A percentile compares a stretch with the other conserved stretches of the same genome.
Evolutionary conservation across 2,113 vertebrate genomes (phyloP).

Genomic region (Pao palembangensis): DNA sequence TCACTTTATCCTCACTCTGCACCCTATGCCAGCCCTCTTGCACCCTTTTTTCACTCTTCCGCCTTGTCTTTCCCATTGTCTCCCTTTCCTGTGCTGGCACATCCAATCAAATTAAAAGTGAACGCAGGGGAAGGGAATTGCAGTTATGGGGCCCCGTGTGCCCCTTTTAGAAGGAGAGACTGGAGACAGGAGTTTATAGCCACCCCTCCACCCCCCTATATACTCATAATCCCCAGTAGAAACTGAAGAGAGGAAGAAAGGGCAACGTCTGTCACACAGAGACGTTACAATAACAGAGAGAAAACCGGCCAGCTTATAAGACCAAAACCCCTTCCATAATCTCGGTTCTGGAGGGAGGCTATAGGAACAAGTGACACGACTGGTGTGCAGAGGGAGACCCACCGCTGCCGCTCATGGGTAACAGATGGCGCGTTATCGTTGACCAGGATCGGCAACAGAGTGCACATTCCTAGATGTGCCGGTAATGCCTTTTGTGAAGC

Average conservation of each 20-base stretch:
- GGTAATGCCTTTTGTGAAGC: conserved; percentile 71
- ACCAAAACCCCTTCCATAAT: conserved; percentile 55
- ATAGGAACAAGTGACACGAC: conserved; percentile 50
- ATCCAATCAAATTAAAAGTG: conserved; percentile 58
- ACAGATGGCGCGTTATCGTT: conserved; percentile 78
- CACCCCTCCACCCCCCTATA: conserved; percentile 35
- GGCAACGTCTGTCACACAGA: conserved; percentile 49
- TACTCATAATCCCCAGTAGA: conserved; percentile 70
- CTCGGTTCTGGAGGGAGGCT: conserved; percentile 34
- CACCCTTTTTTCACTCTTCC: conserved; percentile 24
- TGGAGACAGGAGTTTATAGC: conserved; percentile 52
- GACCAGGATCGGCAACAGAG: conserved; percentile 59
- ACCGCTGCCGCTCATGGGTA: conserved; percentile 61
- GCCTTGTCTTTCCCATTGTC: conserved; percentile 12
- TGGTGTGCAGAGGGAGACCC: conserved; percentile 48
- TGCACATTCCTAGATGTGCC: conserved; percentile 76
- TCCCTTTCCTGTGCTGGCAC: conserved; percentile 35
- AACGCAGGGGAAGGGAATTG: conserved; percentile 23
- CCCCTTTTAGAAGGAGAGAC: conserved; percentile 29
- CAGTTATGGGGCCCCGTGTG: conserved; percentile 23
- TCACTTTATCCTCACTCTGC: conserved; percentile 38
- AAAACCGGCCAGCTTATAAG: conserved; percentile 33
- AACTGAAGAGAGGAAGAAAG: conserved; percentile 76
- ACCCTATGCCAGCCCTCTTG: conserved; percentile 37
- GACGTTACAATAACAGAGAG: conserved; percentile 72